These are phyloP conservation scores for Cossypha dichroa DNA, from an alignment of 2,797 vertebrate genomes.

Conservation along the genomic window DNA sequence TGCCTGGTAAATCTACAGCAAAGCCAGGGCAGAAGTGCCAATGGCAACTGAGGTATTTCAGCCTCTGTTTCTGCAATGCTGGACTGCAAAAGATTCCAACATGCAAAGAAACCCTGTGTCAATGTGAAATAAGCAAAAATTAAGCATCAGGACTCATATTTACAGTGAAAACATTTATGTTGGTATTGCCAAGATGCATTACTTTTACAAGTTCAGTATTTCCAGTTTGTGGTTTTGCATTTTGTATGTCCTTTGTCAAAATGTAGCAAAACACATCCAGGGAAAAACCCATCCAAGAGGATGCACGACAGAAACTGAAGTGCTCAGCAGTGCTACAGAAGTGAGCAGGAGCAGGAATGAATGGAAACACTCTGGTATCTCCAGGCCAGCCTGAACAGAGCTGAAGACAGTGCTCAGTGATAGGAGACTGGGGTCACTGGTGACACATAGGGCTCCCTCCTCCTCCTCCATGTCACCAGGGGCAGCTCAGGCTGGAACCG, in stretches of 20 bases:
- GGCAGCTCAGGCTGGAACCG: not conserved
- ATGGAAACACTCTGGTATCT: slow-evolving; percentile 47
- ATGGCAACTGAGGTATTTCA: not conserved
- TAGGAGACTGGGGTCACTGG: not conserved
- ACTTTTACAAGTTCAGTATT: not conserved
- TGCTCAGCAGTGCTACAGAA: not conserved
- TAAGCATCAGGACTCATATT: not conserved
- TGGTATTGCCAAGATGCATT: not conserved
- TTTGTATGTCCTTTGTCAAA: not conserved
- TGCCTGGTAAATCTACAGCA: not conserved
- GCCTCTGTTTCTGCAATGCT: not conserved
- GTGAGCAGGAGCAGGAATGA: not conserved
- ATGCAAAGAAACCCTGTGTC: not conserved
- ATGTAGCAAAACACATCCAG: not conserved
- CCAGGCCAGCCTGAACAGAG: not conserved
- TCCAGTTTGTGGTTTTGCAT: not conserved
- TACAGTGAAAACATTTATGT: not conserved
- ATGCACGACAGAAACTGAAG: not conserved
- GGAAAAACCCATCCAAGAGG: not conserved
- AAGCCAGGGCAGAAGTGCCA: not conserved
- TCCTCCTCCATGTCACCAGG: not conserved
- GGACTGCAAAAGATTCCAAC: not conserved
- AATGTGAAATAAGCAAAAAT: not conserved
- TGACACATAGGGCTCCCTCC: not conserved
- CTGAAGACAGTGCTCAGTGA: not conserved